A percentile compares a stretch with the other conserved stretches of the same genome.
These are phyloP conservation scores for Podilymbus podiceps DNA, from an alignment of 2,113 vertebrate species.

Conservation along the genomic window DNA sequence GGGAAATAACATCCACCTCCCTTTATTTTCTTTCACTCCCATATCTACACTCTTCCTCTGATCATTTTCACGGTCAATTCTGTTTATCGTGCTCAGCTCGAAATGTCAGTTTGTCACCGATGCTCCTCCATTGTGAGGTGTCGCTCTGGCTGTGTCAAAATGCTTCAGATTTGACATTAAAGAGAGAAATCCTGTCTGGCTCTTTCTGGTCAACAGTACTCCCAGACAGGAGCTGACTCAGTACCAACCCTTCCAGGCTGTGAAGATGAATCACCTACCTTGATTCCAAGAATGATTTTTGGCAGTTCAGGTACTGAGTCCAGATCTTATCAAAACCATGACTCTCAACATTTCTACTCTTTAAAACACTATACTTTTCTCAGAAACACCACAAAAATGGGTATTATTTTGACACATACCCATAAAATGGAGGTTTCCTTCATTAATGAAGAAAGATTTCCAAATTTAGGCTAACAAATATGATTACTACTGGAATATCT, in stretches of 20 bases:
- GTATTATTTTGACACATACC: not conserved
- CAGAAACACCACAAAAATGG: not conserved
- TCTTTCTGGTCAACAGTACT: not conserved
- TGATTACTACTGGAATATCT: not conserved
- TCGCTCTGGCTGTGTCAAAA: not conserved
- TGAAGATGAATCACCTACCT: not conserved
- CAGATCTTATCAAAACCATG: not conserved
- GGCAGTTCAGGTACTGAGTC: not conserved
- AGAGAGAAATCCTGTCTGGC: not conserved
- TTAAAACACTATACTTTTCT: not conserved
- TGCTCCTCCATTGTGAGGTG: not conserved
- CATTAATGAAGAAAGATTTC: not conserved
- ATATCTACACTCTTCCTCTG: not conserved
- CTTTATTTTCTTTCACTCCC: not conserved
- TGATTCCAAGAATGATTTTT: not conserved
- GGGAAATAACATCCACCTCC: not conserved
- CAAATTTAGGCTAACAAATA: not conserved
- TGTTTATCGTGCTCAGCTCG: not conserved
- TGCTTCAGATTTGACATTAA: not conserved
- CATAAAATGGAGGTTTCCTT: not conserved
- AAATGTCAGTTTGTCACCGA: not conserved
- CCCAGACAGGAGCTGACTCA: constrained; percentile 20
- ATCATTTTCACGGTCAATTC: not conserved
- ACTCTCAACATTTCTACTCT: not conserved
- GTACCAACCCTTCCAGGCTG: not conserved